Evolutionary conservation across 2,888 invertebrate genomes (phyloP), one percentile per base, ranked within the genome.

Genomic region (Mimachlamys varia): DNA sequence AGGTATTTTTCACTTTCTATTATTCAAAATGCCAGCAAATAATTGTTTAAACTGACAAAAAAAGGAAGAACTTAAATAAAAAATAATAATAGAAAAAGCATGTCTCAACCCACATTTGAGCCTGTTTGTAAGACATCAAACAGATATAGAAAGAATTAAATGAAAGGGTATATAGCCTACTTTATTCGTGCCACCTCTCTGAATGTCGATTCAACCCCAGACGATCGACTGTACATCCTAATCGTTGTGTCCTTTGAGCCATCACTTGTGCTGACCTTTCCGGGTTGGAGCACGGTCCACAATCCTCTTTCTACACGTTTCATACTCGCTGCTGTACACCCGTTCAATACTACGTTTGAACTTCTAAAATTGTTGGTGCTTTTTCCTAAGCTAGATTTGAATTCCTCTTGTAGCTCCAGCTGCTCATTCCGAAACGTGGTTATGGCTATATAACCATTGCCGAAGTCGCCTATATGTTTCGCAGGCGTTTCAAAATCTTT

Each of bases 131-230:
- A 44, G 44, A 44, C 44, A 44, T 5, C 3, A 44, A 1, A n/a
- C 58, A 58, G n/a, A 58, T 22, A 19, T n/a, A 22, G 58, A n/a
- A 22, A 22, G 10, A 58, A 58, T 55, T 53, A 15, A 53, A 13
- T 17, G 19, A 53, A 53, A 58, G 19, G 58, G 3, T 58, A n/a
- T 4, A n/a, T 58, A 22, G 10, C 50, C 58, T 91, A 95, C 95
- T 95, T 94, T n/a, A 95, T 92, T 89, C 94, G 94, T 12, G 94
- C 94, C 3, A 94, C 94, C 89, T 95, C 95, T 88, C 92, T 91
- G 76, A 93, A 94, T 12, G 94, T 93, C 22, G 93, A 91, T n/a
- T 91, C 91, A 4, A 95, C 92, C 0, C 93, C 92, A 27, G 94
- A 93, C 12, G 91, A 91, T 37, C 90, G 91, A 37, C 93, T 91